Evolutionary conservation across 30 jellyfish, hydroid and myxozoan species (phyloP).

Genomic region (Catostylus mosaicus): DNA sequence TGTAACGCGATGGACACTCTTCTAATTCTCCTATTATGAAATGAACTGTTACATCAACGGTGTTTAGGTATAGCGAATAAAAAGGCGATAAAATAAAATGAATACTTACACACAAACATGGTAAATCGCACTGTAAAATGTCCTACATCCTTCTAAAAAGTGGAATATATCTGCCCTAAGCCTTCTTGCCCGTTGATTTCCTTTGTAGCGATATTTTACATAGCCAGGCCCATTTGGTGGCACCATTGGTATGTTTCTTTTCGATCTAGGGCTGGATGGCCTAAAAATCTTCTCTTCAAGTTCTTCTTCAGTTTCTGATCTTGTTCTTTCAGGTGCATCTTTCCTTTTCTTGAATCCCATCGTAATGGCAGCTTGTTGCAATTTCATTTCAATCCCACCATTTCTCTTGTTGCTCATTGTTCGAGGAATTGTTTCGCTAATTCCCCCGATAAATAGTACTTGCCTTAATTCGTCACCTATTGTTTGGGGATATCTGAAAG

Average conservation of each 20-base stretch:
- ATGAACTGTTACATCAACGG: no score
- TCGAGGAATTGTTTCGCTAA: not conserved
- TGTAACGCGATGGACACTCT: no score
- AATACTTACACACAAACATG: slow-evolving; percentile 67
- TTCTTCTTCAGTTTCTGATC: slow-evolving; percentile 38
- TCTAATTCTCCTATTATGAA: no score
- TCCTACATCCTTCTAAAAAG: slow-evolving; percentile 65
- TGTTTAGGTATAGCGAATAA: not conserved
- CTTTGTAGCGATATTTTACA: slow-evolving; percentile 21
- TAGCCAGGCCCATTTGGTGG: slow-evolving; percentile 25
- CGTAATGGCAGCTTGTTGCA: slow-evolving; percentile 41
- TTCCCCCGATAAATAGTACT: slow-evolving; percentile 8
- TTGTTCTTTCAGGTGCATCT: slow-evolving; percentile 7
- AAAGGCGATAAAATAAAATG: not conserved
- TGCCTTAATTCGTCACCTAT: slow-evolving; percentile 8
- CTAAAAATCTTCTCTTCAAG: slow-evolving; percentile 47
- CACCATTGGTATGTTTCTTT: slow-evolving; percentile 1
- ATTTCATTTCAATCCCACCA: slow-evolving; percentile 50
- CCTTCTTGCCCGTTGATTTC: slow-evolving; percentile 50
- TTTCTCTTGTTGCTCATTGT: slow-evolving; percentile 44
- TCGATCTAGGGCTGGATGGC: slow-evolving; percentile 49
- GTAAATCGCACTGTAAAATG: slow-evolving; percentile 39
- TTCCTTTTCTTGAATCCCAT: slow-evolving; percentile 32
- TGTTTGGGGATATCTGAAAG: not conserved
- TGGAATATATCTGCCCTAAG: slow-evolving; percentile 62